Base-by-base conservation (phyloP, 2,888 invertebrate species). In the Hypselothyrea guttata region DNA sequence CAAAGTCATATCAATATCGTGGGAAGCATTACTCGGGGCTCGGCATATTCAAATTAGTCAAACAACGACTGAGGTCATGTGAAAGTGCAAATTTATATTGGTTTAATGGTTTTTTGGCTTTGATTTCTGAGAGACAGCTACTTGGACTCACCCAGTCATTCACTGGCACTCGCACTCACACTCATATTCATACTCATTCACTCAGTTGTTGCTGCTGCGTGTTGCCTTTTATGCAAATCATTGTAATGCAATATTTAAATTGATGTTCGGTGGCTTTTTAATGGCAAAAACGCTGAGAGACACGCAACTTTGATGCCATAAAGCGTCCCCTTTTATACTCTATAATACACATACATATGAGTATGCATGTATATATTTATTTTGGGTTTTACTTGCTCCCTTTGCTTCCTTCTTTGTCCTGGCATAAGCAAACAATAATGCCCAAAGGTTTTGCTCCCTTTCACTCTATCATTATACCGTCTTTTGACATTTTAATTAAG, bases 221-320 rank as follows among this genome's bases (percentile, higher is more conserved):
- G 55, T 44, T 42, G 75, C 55, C 79, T 64, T 84, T 79, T 84
- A 79, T 79, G 78, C 79, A 79, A 84, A 79, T 79, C 79, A 79
- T 79, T 73, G 78, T 84, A 84, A 79, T 84, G 85, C 85, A 79
- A 79, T 79, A 82, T 78, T 79, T 84, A 84, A 78, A 78, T 84
- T 84, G 85, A 82, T 78, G 83, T 78, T 74, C 65, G 60, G 54
- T 76, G 82, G 75, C 83, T 75, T 83, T 79, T 75, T 83, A 75
- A 75, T 83, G 76, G 72, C 64, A 35, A 67, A 54, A 53, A 46
- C 56, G 44, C 34, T 54, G 53, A 44, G 46, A 56, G 60, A 75
- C 74, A 79, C 65, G 76, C 58, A 68, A 72, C 68, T 64, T 9
- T 9, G 11, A 55, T 35, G 4, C 49, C 71, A 40, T 40, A 64